Evolutionary conservation across 2,888 invertebrate species (phyloP), one percentile per base, ranked within the genome.

Genomic region (Netelia fuscicornis): DNA sequence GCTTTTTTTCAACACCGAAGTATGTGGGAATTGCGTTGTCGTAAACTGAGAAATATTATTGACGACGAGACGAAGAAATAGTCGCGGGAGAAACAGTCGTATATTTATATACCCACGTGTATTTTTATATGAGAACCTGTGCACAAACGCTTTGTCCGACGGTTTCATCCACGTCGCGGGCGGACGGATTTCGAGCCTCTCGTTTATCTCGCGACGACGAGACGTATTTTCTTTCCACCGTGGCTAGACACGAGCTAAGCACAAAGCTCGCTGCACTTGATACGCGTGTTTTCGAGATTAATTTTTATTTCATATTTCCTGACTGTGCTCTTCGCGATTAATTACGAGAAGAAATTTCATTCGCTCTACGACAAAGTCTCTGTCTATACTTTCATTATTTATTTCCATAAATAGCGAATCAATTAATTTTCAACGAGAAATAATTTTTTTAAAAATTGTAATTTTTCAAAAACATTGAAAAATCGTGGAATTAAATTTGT

Each of bases 191-290:
- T 71, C 56, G 44, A 42, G 72, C 65, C 65, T 67, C 58, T 13
- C 30, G 71, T 67, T 72, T 67, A 81, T 76, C 80, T 48, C 80
- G 13, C 84, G 52, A 77, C 76, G 58, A 23, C 65, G 71, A 44
- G 80, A 67, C 56, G 84, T 76, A 48, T 84, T 80, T 84, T 67
- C 79, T 80, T 83, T 85, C 71, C 79, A 25, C 37, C 60, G 48
- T 65, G 83, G 62, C 83, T 81, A 85, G 83, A 83, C 85, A 81
- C 81, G 81, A 86, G 84, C 85, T 81, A 86, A 86, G 85, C 85
- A 81, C 77, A 86, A 86, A 84, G 80, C 56, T 25, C 58, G 54
- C 52, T 44, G 65, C 37, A 67, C 44, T 42, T 72, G 83, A 85
- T 81, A 84, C 30, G 68, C 70, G 42, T 81, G 74, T 62, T 81